Evolutionary conservation across 2,797 vertebrate genomes (phyloP), one percentile per base, ranked within the genome.

Genomic region (Darevskia mixta): DNA sequence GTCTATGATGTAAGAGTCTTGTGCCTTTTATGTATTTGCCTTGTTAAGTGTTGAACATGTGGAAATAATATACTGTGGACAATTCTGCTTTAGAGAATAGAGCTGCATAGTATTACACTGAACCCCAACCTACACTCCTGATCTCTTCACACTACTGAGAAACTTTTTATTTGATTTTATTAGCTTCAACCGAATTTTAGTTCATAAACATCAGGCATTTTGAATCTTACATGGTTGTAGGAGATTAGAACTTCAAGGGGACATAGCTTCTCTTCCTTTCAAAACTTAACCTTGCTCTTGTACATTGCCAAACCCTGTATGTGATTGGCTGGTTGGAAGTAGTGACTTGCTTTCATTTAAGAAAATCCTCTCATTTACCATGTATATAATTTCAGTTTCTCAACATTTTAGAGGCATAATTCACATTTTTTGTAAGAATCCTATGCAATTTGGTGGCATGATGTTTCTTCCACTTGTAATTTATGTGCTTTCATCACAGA

Each of bases 1-100:
- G 95, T 97, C 94, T 96, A 97, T 96, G 96, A 97, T 98, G 98
- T 98, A 97, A 97, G 95, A 97, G 98, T 98, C 97, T 97, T 96
- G 98, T 98, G 98, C 98, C 98, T 99, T 98, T 98, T 97, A 97
- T 98, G 97, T 97, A 97, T 98, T 98, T 98, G 98, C 98, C 98
- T 98, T 98, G 98, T 98, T 98, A 96, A 87, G 97, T 98, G 98
- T 98, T 98, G 97, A 98, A 98, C 97, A 97, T 98, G 97, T 98
- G 97, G 94, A 98, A 97, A 97, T 97, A 97, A 97, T 96, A 96
- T 97, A 97, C 96, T 86, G 97, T 98, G 97, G 96, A 96, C 96
- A 95, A 96, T 96, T 93, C 96, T 97, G 96, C 97, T 97, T 95
- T 98, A 97, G 97, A 97, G 93, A 97, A 96, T 97, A 96, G 97